These are phyloP conservation scores for Dendrophyllia cribrosa DNA, from an alignment of 64 coral and sea anemone genomes.

Conservation along the genomic window DNA sequence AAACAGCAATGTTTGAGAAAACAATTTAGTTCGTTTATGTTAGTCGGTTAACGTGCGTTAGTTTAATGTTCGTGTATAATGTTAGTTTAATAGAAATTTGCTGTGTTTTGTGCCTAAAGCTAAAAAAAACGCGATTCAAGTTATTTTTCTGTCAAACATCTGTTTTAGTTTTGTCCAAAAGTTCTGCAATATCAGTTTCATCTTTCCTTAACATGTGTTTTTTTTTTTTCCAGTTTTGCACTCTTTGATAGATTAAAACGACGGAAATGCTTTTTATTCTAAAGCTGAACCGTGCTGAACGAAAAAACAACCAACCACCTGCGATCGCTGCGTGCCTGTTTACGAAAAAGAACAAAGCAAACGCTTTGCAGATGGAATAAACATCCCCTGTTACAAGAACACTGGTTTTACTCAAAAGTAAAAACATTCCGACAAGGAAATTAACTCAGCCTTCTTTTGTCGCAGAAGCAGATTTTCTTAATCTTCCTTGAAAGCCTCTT, in stretches of 20 bases:
- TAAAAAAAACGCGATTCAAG: background rate
- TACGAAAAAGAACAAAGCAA: background rate
- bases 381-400: background rate
- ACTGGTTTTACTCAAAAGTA: background rate
- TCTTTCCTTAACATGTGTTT: conserved; percentile 15
- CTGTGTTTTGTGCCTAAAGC: background rate
- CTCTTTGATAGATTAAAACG: conserved; percentile 36
- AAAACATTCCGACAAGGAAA: background rate
- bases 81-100: too few species aligned
- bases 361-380: background rate
- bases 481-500: conserved; percentile 10
- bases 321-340: background rate
- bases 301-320: background rate
- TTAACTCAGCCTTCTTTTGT: background rate
- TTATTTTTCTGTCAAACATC: conserved; percentile 13
- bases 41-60: too few species aligned
- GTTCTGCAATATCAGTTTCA: conserved; percentile 37
- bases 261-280: conserved; percentile 34
- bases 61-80: too few species aligned
- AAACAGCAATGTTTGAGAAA: too few species aligned
- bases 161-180: conserved; percentile 27
- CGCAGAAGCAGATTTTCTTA: conserved; percentile 20
- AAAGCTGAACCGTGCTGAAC: background rate
- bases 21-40: too few species aligned
- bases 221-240: background rate